These are phyloP conservation scores for Spinus pinus DNA, from an alignment of 2,797 vertebrate genomes.

Conservation along the genomic window DNA sequence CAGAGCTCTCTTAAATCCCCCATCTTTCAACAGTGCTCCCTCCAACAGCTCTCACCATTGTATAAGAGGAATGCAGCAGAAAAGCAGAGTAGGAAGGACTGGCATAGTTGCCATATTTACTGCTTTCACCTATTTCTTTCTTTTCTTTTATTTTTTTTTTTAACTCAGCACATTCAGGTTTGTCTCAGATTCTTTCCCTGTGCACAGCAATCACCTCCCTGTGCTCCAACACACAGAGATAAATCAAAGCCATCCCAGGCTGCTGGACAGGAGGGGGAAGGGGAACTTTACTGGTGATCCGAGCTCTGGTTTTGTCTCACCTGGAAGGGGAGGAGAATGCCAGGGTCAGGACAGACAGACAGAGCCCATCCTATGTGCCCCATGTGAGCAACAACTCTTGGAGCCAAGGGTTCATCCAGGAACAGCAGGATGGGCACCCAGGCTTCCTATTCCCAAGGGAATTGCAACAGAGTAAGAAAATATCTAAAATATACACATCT, in stretches of 20 bases:
- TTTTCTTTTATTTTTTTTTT: not conserved
- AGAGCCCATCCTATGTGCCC: not conserved
- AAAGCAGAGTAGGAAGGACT: not conserved
- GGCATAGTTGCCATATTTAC: conserved; percentile 44
- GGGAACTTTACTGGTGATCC: not conserved
- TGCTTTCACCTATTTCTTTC: not conserved
- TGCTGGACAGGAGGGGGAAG: not conserved
- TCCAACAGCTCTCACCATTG: conserved; percentile 49
- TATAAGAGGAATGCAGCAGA: conserved; percentile 57
- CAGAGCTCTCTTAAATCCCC: conserved; percentile 49
- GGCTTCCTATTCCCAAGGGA: not conserved
- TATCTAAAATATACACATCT: not conserved
- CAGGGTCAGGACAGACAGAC: not conserved
- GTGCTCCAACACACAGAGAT: not conserved
- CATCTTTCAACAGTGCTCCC: conserved; percentile 53
- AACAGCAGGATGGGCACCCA: not conserved
- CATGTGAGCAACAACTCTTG: not conserved
- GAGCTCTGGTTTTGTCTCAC: not conserved
- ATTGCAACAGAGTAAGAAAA: not conserved
- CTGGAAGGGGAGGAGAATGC: not conserved
- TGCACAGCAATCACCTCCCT: not conserved
- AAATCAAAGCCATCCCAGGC: not conserved
- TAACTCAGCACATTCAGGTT: not conserved
- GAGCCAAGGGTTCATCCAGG: not conserved
- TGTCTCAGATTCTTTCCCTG: not conserved